phyloP scores from a whole-genome alignment of 2,797 vertebrate species.

The Ficedula albicollis region DNA sequence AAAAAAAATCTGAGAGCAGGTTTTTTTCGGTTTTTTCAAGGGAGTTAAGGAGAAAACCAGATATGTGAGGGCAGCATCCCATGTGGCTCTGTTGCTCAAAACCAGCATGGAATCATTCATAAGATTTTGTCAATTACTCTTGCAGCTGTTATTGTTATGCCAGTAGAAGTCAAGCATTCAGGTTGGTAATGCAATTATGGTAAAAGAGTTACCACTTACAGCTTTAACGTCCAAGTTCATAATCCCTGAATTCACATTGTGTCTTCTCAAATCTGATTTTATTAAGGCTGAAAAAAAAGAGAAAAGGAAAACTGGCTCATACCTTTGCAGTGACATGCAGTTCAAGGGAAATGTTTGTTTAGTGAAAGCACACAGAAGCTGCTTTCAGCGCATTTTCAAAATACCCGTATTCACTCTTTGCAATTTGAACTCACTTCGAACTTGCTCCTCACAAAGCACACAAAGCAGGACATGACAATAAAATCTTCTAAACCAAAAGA shows the following conservation, averaged over 20 bases:
- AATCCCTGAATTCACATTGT: conserved; percentile 85
- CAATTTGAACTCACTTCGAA: background rate
- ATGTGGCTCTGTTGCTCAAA: background rate
- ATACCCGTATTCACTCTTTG: rapidly evolving
- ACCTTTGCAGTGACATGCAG: background rate
- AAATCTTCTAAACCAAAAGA: background rate
- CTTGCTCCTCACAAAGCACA: background rate
- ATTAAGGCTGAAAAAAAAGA: conserved; percentile 84
- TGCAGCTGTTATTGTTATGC: background rate
- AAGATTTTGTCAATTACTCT: background rate
- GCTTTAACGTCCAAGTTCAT: conserved; percentile 70
- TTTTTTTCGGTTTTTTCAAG: background rate
- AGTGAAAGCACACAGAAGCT: background rate
- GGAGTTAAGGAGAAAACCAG: background rate
- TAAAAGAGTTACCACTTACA: conserved; percentile 77
- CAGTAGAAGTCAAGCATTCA: background rate
- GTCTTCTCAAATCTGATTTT: conserved; percentile 92
- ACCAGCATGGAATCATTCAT: background rate
- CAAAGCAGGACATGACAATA: background rate
- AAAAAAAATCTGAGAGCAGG: background rate
- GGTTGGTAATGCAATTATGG: background rate
- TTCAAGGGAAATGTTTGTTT: background rate
- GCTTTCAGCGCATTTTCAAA: background rate
- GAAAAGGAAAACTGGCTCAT: background rate
- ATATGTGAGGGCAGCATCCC: background rate